These are phyloP conservation scores for Mormyrus proboscirostris DNA, from an alignment of 2,797 vertebrate genomes.

Conservation along the genomic window DNA sequence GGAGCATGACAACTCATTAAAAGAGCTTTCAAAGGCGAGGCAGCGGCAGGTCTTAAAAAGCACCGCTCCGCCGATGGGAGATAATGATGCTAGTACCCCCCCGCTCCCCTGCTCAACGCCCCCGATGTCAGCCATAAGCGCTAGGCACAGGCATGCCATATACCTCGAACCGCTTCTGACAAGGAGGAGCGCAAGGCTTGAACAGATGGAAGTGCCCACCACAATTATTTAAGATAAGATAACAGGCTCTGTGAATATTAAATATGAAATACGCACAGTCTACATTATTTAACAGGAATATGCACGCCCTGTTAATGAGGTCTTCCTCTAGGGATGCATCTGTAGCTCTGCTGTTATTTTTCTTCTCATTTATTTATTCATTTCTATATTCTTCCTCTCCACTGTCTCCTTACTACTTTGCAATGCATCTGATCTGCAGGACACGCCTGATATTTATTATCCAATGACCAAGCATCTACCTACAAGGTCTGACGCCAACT, in stretches of 20 bases:
- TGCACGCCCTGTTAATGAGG: conserved; percentile 14
- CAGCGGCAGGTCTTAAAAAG: not conserved
- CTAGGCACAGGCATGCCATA: not conserved
- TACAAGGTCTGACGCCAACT: conserved; percentile 41
- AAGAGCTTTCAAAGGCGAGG: not conserved
- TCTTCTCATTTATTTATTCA: not conserved
- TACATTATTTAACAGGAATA: conserved; percentile 31
- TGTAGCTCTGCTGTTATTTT: not conserved
- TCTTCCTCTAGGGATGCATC: conserved; percentile 4
- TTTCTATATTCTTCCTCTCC: not conserved
- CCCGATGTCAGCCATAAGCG: not conserved
- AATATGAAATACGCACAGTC: conserved; percentile 23
- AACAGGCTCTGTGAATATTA: conserved; percentile 11
- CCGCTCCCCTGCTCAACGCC: not conserved
- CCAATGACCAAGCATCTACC: conserved; percentile 42
- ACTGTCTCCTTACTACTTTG: not conserved
- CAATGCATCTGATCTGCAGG: conserved; percentile 22
- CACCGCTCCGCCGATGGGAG: not conserved
- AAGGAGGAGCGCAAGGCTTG: conserved; percentile 18
- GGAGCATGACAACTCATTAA: not conserved
- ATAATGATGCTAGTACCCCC: not conserved
- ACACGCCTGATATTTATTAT: conserved; percentile 45
- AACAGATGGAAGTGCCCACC: conserved; percentile 6
- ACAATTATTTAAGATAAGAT: conserved; percentile 14
- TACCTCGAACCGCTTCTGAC: conserved; percentile 1